Evolutionary conservation across 2,113 vertebrate genomes (phyloP).

Genomic region (Tamias sibiricus): DNA sequence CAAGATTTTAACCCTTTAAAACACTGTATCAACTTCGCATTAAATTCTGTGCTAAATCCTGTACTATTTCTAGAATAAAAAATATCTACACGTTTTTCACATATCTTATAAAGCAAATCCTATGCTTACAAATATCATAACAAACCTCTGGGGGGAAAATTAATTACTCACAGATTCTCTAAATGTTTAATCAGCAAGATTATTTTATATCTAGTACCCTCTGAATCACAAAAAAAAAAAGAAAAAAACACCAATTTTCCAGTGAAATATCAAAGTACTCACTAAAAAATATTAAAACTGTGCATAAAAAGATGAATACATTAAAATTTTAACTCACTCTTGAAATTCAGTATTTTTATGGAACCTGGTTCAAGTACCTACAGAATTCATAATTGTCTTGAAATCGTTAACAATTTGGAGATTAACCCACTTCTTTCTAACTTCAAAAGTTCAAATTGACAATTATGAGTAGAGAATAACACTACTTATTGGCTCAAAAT

Average conservation of each 20-base stretch:
- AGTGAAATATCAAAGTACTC: not conserved
- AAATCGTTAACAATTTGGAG: not conserved
- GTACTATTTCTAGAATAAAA: slow-evolving; percentile 38
- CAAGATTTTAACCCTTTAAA: slow-evolving; percentile 47
- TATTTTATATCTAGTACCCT: slow-evolving; percentile 3
- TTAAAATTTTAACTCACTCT: slow-evolving; percentile 10
- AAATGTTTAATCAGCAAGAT: not conserved
- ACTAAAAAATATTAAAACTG: slow-evolving; percentile 28
- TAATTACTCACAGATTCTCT: not conserved
- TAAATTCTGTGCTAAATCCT: slow-evolving; percentile 27
- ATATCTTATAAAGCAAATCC: slow-evolving; percentile 56
- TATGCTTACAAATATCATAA: slow-evolving; percentile 41
- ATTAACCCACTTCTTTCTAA: not conserved
- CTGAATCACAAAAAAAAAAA: not conserved
- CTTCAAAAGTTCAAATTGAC: slow-evolving; percentile 10
- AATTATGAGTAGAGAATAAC: not conserved
- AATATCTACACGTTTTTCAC: slow-evolving; percentile 15
- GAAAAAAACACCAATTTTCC: not conserved
- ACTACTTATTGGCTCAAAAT: not conserved
- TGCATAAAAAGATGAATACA: not conserved
- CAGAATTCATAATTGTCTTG: not conserved
- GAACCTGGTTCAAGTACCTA: not conserved
- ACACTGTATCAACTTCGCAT: not conserved
- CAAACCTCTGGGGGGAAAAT: not conserved
- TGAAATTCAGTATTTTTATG: slow-evolving; percentile 5